Percentiles rank a stretch among this genome's conserved stretches.
Conservation (phyloP, 2,888 invertebrate genomes). For the Chymomyza procnemis region DNA sequence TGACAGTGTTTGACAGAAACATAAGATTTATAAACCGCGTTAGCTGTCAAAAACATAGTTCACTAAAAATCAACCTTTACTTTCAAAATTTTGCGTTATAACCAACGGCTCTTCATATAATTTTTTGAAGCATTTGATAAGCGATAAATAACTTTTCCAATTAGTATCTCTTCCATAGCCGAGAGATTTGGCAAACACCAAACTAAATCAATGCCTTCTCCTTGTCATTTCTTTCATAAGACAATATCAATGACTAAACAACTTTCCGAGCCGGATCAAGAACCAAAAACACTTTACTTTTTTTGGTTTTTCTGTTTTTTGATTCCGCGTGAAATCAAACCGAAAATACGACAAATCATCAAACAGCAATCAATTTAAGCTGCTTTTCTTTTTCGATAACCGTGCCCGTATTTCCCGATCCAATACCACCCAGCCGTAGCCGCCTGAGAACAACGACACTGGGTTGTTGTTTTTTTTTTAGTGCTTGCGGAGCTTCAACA, state of each 20-base stretch:
- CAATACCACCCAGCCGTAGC: neutral
- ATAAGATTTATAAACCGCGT: no score
- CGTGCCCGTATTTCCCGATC: neutral
- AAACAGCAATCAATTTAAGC: constrained; percentile 35
- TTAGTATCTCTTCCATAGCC: no score
- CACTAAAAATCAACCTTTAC: no score
- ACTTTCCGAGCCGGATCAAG: neutral
- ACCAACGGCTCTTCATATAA: no score
- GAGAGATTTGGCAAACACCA: neutral
- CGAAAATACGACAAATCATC: constrained; percentile 25
- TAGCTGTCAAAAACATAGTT: no score
- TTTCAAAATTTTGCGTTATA: no score
- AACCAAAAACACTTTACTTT: neutral
- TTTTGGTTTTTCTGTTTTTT: neutral
- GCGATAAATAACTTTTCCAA: no score
- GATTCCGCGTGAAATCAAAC: neutral
- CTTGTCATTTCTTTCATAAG: neutral
- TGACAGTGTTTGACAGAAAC: no score
- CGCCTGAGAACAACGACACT: constrained; percentile 1
- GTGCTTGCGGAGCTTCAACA: constrained; percentile 17
- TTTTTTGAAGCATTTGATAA: no score
- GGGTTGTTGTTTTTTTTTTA: constrained; percentile 15
- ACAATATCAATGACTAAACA: neutral
- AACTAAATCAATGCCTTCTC: neutral
- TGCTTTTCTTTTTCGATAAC: constrained; percentile 6